Conservation (phyloP, 2,797 vertebrate species). For the Chaetophractus vellerosus region DNA sequence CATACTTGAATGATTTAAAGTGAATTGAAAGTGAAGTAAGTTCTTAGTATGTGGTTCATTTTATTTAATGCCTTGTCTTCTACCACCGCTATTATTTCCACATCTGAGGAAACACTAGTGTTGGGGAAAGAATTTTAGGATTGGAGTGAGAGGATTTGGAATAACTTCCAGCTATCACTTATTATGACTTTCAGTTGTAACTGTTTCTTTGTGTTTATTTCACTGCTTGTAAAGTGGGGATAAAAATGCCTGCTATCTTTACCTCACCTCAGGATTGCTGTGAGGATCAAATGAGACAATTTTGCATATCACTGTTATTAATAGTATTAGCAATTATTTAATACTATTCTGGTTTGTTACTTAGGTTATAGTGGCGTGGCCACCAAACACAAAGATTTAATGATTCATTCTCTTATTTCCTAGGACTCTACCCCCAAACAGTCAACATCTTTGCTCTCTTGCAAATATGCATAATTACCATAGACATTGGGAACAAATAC, state of each 20-base stretch:
- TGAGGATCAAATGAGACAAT: neutral
- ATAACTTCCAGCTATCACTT: neutral
- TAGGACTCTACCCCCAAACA: neutral
- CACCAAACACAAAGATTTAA: neutral
- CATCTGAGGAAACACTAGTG: neutral
- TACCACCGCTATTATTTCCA: neutral
- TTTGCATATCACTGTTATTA: neutral
- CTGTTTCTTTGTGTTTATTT: neutral
- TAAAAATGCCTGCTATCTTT: neutral
- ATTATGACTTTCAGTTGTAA: neutral
- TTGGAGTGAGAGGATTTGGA: neutral
- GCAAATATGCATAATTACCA: neutral
- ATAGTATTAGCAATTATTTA: neutral
- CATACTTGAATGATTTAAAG: neutral
- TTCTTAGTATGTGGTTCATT: neutral
- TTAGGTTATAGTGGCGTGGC: neutral
- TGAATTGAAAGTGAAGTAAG: neutral
- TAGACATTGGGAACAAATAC: neutral
- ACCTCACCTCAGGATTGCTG: neutral
- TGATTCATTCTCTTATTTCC: slow-evolving; percentile 5
- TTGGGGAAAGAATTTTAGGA: neutral
- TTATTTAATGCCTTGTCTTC: slow-evolving; percentile 1
- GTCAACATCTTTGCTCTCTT: neutral
- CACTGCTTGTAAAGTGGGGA: neutral
- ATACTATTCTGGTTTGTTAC: neutral